A percentile compares a stretch with the other conserved stretches of the same genome.
Evolutionary conservation across 2,888 invertebrate genomes (phyloP).

Genomic region (Eugnorisma glareosa): DNA sequence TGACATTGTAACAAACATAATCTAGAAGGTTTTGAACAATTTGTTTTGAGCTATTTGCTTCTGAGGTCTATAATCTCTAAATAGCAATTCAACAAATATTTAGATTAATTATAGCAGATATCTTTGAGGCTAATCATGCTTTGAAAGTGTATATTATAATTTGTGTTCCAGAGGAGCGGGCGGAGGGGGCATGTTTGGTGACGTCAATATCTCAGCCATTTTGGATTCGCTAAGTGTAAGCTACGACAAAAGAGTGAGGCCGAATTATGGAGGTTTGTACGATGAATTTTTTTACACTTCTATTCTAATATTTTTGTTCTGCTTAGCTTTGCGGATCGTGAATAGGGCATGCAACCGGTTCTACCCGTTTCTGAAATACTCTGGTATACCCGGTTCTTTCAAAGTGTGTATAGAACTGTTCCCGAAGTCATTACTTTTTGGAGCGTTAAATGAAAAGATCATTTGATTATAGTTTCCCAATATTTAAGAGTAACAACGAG

Average conservation of each 20-base stretch:
- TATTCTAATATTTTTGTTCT: conserved; percentile 34
- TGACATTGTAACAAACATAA: not conserved
- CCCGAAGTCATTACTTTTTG: not conserved
- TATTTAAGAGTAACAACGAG: not conserved
- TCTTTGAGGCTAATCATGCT: not conserved
- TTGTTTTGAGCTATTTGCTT: not conserved
- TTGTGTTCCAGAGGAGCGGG: conserved; percentile 90
- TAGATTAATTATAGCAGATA: not conserved
- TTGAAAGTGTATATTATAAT: conserved; percentile 52
- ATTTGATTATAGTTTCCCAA: not conserved
- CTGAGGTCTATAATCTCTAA: not conserved
- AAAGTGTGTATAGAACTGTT: not conserved
- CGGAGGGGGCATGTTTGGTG: conserved; percentile 95
- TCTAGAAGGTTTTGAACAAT: not conserved
- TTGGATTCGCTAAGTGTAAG: conserved; percentile 98
- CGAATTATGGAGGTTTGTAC: conserved; percentile 98
- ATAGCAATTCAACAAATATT: not conserved
- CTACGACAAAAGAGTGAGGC: conserved; percentile 99
- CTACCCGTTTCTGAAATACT: not conserved
- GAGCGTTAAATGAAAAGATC: not conserved
- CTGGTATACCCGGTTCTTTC: not conserved
- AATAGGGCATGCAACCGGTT: not conserved
- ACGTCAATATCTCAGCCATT: conserved; percentile 98
- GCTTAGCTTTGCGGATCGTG: conserved; percentile 54
- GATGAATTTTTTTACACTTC: not conserved